Evolutionary conservation across 2,113 vertebrate genomes (phyloP), one percentile per base, ranked within the genome.

Genomic region (Sisor rabdophorus): DNA sequence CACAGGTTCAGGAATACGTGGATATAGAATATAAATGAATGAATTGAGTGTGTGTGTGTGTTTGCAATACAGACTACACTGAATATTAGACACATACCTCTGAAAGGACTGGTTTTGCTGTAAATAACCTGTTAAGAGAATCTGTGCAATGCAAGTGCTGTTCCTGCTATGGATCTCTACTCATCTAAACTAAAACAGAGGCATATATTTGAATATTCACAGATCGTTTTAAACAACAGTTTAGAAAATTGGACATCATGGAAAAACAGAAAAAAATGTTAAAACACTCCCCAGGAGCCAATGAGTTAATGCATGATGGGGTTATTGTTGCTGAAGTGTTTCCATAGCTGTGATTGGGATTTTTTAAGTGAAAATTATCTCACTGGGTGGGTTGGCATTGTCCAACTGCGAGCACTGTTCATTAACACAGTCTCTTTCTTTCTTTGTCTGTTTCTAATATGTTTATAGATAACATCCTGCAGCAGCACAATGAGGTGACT

Each of bases 351-450:
- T 92, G 89, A 91, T 92, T 92, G 90, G 88, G 89, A 91, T 91
- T 92, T 91, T 92, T 90, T 85, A 83, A 87, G 84, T 82, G 84
- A 82, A 86, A 91, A 92, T 92, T 89, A 92, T 92, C 90, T 88
- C 89, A 84, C 88, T 87, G 79, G 90, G 83, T 64, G 76, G 59
- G 77, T 20, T 87, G 87, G 87, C 86, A 83, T 89, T 82, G 67
- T 88, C 88, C 87, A 83, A 75, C 88, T 90, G 90, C 85, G 90
- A 87, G 84, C 83, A 82, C 79, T 86, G 85, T 88, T 91, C 89
- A 91, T 91, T 91, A 90, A 84, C 85, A 76, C 79, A 73, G 80
- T 83, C 86, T 85, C 78, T 86, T 69, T 68, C 80, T 87, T 78
- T 59, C 72, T 78, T 83, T 74, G 84, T 64, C 69, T 81, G 28